phyloP scores from a whole-genome alignment of 1,140 invertebrate genomes.

The Lucilia cuprina region DNA sequence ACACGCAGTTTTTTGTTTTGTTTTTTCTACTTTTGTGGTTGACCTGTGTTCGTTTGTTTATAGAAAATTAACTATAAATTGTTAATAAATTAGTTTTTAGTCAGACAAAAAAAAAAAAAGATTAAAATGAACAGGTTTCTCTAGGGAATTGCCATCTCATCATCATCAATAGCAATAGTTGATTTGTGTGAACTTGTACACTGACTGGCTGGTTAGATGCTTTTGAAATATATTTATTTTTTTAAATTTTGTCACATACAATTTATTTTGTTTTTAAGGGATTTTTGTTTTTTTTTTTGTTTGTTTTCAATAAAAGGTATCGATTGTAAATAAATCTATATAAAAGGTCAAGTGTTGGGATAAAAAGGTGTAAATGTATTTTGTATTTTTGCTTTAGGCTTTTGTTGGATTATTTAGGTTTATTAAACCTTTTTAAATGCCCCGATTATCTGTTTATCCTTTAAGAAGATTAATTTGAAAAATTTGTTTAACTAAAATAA shows the following conservation, averaged over 20 bases:
- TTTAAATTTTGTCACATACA: not conserved
- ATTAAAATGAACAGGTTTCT: not conserved
- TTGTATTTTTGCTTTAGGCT: not conserved
- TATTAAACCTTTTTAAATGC: not conserved
- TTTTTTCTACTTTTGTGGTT: not conserved
- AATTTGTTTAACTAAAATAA: not conserved
- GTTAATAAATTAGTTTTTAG: no score
- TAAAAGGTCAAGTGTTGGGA: not conserved
- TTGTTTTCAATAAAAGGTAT: not conserved
- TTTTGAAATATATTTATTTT: not conserved
- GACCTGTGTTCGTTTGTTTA: not conserved
- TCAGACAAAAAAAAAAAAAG: not conserved
- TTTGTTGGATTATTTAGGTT: not conserved
- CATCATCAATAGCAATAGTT: not conserved
- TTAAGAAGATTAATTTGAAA: not conserved
- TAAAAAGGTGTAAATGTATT: not conserved
- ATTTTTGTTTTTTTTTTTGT: no score
- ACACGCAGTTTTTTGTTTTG: not conserved
- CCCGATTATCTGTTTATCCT: not conserved
- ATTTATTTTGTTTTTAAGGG: not conserved
- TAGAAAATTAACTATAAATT: no score
- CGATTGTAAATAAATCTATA: not conserved
- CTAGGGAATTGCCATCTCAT: not conserved
- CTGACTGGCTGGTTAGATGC: not conserved
- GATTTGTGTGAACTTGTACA: not conserved